Percentiles rank a stretch among this genome's conserved stretches.
Evolutionary conservation across 2,113 vertebrate genomes (phyloP).

Genomic region (Seriola dumerili): DNA sequence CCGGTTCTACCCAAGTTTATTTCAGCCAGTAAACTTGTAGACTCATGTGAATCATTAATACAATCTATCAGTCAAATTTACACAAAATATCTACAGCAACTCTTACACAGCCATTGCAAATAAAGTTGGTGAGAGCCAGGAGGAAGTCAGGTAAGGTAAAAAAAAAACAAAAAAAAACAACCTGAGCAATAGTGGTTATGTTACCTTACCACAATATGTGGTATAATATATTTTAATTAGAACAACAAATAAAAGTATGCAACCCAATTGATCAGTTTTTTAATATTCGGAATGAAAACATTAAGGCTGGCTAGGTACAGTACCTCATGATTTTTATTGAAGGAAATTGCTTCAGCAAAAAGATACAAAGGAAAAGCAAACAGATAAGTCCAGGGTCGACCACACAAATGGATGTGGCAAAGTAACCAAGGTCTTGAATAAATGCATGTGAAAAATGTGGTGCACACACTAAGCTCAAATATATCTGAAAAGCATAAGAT

Average conservation of each 20-base stretch:
- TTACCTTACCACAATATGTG: too few relatives aligned
- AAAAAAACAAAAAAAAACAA: too few relatives aligned
- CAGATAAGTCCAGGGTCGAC: neutral
- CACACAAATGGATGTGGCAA: conserved; percentile 3
- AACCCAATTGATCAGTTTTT: neutral
- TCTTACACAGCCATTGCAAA: too few relatives aligned
- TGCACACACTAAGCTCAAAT: neutral
- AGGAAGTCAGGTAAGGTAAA: too few relatives aligned
- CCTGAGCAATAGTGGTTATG: too few relatives aligned
- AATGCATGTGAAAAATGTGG: conserved; percentile 11
- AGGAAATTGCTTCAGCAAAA: neutral
- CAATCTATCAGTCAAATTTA: too few relatives aligned
- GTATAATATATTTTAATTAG: too few relatives aligned
- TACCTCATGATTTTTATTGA: neutral
- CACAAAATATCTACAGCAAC: too few relatives aligned
- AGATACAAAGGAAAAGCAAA: neutral
- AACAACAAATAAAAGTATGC: neutral
- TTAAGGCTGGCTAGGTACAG: neutral
- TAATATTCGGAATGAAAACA: neutral
- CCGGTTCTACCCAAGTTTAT: too few relatives aligned
- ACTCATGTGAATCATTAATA: neutral
- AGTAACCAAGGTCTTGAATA: neutral
- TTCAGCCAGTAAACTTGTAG: neutral
- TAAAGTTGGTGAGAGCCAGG: too few relatives aligned
- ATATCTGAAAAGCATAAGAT: conserved; percentile 9